Conservation (phyloP, 2,888 invertebrate species). For the Drosophila affinis region DNA sequence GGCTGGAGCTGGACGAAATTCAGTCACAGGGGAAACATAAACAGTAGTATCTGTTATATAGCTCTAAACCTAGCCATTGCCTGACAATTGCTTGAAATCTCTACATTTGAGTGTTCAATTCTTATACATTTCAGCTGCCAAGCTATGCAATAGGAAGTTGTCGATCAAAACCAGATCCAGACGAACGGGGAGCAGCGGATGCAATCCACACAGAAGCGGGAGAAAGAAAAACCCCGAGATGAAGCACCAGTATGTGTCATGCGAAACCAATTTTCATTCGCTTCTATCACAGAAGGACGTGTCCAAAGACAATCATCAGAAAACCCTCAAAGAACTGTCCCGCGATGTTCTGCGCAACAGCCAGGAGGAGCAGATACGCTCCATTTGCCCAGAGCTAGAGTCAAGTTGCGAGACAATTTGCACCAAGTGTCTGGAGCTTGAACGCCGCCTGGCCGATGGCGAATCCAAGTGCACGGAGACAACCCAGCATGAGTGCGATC, state of each 20-base stretch:
- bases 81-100: neutral
- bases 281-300: slow-evolving; percentile 83
- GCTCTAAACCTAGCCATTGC: neutral
- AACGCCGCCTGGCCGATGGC: slow-evolving; percentile 61
- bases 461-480: slow-evolving; percentile 33
- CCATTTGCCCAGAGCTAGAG: slow-evolving; percentile 57
- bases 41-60: neutral
- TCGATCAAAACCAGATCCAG: slow-evolving; percentile 84
- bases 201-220: too few relatives aligned
- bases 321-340: slow-evolving; percentile 57
- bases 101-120: neutral
- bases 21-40: neutral
- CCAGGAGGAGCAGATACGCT: slow-evolving; percentile 70
- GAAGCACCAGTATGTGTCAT: too few relatives aligned
- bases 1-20: neutral
- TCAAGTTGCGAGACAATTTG: slow-evolving; percentile 60
- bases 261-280: slow-evolving; percentile 79
- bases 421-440: slow-evolving; percentile 71
- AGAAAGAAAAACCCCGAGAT: too few relatives aligned
- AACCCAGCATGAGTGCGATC: slow-evolving; percentile 60
- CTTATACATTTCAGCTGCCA: slow-evolving; percentile 54
- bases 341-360: slow-evolving; percentile 66
- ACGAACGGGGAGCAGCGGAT: slow-evolving; percentile 3
- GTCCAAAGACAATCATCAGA: slow-evolving; percentile 63
- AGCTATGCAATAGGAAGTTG: slow-evolving; percentile 56